Evolutionary conservation across 2,113 vertebrate genomes (phyloP), one percentile per base, ranked within the genome.

Genomic region (Gobius niger): DNA sequence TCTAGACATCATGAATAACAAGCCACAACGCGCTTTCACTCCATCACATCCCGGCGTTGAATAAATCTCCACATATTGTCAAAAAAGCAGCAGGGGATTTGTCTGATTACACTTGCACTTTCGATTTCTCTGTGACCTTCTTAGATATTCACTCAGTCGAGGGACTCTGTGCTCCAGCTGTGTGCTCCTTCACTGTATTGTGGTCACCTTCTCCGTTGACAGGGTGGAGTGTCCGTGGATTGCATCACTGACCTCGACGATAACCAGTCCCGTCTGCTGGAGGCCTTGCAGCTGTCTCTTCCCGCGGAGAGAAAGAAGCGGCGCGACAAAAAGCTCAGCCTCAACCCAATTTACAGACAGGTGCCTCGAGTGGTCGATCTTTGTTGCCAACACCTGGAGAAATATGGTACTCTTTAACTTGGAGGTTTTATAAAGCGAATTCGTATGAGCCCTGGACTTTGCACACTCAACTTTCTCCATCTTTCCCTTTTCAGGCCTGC

Each of bases 211-310:
- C 24, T 85, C 56, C 82, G 85, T 54, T 63, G 80, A 1, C 91
- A 99, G 98, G 98, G 98, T 0, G 98, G 96, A 0, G 96, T 99
- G 95, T 99, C 98, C 68, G 98, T 99, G 92, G 98, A 99, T 90
- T 99, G 96, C 73, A 98, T 99, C 89, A 98, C 98, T 9, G 97
- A 99, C 87, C 95, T 99, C 77, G 97, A 99, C 78, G 96, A 99
- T 90, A 96, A 93, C 91, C 95, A 98, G 73, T 98, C 96, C 72
- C 93, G 95, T 80, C 90, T 99, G 49, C 88, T 99, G 80, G 98
- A 99, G 91, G 96, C 97, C 83, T 93, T 99, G 70, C 98, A 99
- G 82, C 94, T 99, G 75, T 99, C 98, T 16, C 87, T 98, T 90
- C 98, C 98, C 63, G 94, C 93, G 6, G 96, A 97, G 83, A 95